Evolutionary conservation across 2,113 vertebrate genomes (phyloP).

Genomic region (Campylomormyrus numenius): DNA sequence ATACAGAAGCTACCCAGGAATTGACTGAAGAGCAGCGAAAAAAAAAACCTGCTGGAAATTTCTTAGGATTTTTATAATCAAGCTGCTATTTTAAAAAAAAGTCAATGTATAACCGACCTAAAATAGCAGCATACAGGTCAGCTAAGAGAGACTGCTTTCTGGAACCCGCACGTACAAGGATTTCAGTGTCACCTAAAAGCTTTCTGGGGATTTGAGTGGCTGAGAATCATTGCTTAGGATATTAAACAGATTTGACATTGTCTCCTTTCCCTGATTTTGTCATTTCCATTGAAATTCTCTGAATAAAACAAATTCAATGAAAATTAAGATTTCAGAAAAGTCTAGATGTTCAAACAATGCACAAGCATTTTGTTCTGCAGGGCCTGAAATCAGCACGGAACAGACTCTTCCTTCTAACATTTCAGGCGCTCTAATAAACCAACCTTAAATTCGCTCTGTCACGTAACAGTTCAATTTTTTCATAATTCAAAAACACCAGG

Average conservation of each 20-base stretch:
- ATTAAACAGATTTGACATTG: not conserved
- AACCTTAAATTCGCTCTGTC: not conserved
- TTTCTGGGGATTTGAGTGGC: not conserved
- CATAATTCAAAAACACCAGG: not conserved
- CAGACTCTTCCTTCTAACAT: not conserved
- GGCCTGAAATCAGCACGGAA: not conserved
- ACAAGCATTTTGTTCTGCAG: not conserved
- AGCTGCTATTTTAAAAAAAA: not conserved
- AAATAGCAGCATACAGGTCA: not conserved
- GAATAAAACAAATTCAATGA: not conserved
- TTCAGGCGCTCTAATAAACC: not conserved
- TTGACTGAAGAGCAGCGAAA: not conserved
- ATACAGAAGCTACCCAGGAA: not conserved
- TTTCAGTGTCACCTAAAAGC: not conserved
- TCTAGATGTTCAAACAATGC: not conserved
- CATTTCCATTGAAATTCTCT: not conserved
- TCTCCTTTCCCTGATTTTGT: not conserved
- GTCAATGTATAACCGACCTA: not conserved
- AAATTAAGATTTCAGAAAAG: not conserved
- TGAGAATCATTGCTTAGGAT: not conserved
- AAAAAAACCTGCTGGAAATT: not conserved
- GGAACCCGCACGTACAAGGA: not conserved
- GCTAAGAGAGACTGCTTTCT: not conserved
- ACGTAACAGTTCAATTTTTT: no score
- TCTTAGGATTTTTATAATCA: not conserved